Percentiles rank a stretch among this genome's conserved stretches.
Evolutionary conservation across 2,888 invertebrate genomes (phyloP).

Genomic region (Drosophila anomalipes): DNA sequence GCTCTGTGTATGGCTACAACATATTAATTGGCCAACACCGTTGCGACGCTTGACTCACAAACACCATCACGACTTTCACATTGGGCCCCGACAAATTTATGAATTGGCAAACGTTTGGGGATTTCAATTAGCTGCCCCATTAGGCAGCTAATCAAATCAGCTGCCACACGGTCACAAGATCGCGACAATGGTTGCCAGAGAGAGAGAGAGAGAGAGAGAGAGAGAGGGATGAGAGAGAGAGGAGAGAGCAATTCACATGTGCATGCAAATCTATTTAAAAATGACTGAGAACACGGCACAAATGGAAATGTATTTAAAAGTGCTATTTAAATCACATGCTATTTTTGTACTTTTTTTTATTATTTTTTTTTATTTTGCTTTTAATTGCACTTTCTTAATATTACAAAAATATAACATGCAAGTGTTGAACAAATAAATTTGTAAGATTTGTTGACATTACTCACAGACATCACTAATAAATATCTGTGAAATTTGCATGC

Average conservation of each 20-base stretch:
- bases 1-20: constrained; percentile 49
- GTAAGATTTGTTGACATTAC: too few species aligned
- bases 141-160: constrained; percentile 58
- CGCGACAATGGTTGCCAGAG: neutral
- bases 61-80: neutral
- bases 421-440: neutral
- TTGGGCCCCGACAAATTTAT: constrained; percentile 46
- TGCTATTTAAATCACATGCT: constrained; percentile 8
- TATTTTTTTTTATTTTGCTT: neutral
- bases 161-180: constrained; percentile 69
- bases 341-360: neutral
- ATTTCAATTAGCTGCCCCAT: constrained; percentile 62
- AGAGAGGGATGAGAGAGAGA: too few species aligned
- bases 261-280: constrained; percentile 39
- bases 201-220: too few species aligned
- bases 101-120: constrained; percentile 68
- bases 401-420: neutral
- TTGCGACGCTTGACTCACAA: constrained; percentile 45
- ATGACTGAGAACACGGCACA: constrained; percentile 2
- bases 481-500: too few species aligned
- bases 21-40: constrained; percentile 59
- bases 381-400: neutral
- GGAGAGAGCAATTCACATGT: constrained; percentile 10
- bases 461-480: neutral
- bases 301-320: constrained; percentile 24